Percentiles rank a stretch among this genome's conserved stretches.
These are phyloP conservation scores for Ploceus nigricollis DNA, from an alignment of 2,113 vertebrate genomes.

Conservation along the genomic window DNA sequence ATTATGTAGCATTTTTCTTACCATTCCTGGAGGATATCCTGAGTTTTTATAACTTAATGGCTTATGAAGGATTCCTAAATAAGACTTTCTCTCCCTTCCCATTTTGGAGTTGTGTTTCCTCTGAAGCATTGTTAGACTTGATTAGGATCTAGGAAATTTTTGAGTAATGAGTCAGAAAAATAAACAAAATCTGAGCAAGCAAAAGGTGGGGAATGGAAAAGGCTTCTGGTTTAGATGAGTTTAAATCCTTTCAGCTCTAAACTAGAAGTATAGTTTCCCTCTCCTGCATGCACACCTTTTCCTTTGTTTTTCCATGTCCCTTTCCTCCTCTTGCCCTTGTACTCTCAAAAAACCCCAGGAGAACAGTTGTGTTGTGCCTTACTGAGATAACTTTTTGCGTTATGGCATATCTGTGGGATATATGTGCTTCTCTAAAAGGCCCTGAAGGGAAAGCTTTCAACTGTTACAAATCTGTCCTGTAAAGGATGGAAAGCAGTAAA, in stretches of 20 bases:
- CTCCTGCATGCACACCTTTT: not conserved
- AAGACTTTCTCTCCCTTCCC: not conserved
- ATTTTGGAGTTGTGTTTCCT: slow-evolving; percentile 1
- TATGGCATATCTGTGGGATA: not conserved
- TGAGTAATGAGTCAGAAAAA: not conserved
- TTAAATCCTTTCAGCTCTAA: not conserved
- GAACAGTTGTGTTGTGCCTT: not conserved
- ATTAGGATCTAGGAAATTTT: slow-evolving; percentile 35
- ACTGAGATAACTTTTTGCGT: not conserved
- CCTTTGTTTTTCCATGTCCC: not conserved
- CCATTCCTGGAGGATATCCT: not conserved
- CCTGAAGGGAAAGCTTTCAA: not conserved
- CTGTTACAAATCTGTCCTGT: not conserved
- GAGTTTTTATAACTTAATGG: not conserved
- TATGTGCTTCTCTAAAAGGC: not conserved
- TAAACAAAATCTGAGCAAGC: not conserved
- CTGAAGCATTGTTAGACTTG: not conserved
- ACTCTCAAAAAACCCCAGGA: not conserved
- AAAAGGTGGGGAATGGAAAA: not conserved
- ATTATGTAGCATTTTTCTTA: not conserved
- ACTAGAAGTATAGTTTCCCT: not conserved
- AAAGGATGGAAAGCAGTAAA: not conserved
- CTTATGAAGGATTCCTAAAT: not conserved
- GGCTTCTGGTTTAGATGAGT: not conserved
- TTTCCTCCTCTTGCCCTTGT: not conserved